A percentile compares a stretch with the other conserved stretches of the same genome.
phyloP scores from a whole-genome alignment of 92 coral and sea anemone genomes.

The Zoanthus solanderi region DNA sequence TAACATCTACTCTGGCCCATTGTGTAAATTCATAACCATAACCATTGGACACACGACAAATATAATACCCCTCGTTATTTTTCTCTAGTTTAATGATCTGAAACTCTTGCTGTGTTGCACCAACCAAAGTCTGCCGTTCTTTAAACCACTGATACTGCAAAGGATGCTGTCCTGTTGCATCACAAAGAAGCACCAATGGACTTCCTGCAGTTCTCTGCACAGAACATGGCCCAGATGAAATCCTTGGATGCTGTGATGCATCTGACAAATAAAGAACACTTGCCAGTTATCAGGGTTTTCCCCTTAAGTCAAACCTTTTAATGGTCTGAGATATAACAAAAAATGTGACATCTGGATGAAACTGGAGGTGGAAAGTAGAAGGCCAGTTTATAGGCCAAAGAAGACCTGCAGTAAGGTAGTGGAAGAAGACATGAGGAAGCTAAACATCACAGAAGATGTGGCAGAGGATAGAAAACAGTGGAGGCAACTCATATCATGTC shows the following conservation, averaged over 20 bases:
- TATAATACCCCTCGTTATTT: conserved; percentile 76
- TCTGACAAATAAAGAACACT: background rate
- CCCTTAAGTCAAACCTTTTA: no score
- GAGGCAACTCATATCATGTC: no score
- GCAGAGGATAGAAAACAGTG: no score
- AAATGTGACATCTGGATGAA: no score
- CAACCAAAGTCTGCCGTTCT: conserved; percentile 42
- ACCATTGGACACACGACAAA: conserved; percentile 80
- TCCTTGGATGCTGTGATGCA: conserved; percentile 66
- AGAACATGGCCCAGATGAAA: conserved; percentile 66
- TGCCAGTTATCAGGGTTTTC: no score
- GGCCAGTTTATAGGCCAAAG: no score
- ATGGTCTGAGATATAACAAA: no score
- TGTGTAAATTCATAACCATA: conserved; percentile 70
- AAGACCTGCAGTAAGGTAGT: no score
- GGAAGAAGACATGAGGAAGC: no score
- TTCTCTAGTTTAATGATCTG: conserved; percentile 52
- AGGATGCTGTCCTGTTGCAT: conserved; percentile 71
- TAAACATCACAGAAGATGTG: no score
- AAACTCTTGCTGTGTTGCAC: conserved; percentile 64
- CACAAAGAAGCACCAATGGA: conserved; percentile 60
- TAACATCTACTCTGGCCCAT: conserved; percentile 84
- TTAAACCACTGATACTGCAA: conserved; percentile 94
- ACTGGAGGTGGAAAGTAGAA: no score
- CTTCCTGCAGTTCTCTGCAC: conserved; percentile 62